These are phyloP conservation scores for Stegodyphus dumicola DNA, from an alignment of 1,140 invertebrate species.

Conservation along the genomic window DNA sequence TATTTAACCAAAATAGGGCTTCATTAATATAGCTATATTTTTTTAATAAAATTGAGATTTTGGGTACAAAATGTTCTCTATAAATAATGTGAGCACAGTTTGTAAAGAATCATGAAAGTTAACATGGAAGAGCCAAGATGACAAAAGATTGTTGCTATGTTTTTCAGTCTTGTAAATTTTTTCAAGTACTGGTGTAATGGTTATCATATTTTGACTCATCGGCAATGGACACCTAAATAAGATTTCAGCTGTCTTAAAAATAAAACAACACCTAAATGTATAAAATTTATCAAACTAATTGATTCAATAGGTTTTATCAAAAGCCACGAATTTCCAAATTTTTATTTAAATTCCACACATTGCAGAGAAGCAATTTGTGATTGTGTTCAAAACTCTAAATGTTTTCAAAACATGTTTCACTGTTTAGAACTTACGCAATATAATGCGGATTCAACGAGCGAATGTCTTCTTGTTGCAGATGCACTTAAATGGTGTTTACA, in stretches of 20 bases:
- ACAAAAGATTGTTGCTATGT: too few relatives aligned
- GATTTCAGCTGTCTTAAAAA: not conserved
- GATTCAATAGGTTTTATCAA: not conserved
- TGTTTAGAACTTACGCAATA: not conserved
- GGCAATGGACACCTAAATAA: not conserved
- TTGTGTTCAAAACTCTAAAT: not conserved
- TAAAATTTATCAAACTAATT: not conserved
- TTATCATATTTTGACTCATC: not conserved
- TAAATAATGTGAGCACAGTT: too few relatives aligned
- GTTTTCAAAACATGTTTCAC: constrained; percentile 6
- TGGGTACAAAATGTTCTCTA: too few relatives aligned
- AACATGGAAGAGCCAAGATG: too few relatives aligned
- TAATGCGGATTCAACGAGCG: not conserved
- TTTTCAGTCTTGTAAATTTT: not conserved
- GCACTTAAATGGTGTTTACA: not conserved
- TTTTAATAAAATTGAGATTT: too few relatives aligned
- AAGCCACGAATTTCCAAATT: not conserved
- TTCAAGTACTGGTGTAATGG: not conserved
- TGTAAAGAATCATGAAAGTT: too few relatives aligned
- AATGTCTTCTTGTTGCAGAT: not conserved
- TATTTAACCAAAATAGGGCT: too few relatives aligned
- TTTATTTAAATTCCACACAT: not conserved
- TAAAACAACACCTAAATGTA: not conserved
- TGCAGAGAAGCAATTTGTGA: not conserved
- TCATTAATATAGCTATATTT: too few relatives aligned